Evolutionary conservation across 2,113 vertebrate genomes (phyloP).

Genomic region (Steatornis caripensis): DNA sequence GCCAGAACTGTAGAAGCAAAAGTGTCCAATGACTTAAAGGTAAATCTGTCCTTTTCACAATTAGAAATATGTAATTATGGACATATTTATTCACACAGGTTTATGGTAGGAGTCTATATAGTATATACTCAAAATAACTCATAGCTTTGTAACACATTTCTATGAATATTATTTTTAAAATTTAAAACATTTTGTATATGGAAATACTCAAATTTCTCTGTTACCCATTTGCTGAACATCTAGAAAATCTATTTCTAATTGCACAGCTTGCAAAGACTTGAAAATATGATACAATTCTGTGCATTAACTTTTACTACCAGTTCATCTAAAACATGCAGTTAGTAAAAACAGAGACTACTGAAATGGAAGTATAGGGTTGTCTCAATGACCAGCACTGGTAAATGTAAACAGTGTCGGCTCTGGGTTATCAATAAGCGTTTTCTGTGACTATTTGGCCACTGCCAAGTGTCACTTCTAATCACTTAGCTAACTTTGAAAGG

Average conservation of each 20-base stretch:
- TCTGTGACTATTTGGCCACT: neutral
- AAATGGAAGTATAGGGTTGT: neutral
- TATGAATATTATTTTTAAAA: neutral
- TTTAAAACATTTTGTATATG: neutral
- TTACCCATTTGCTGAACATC: neutral
- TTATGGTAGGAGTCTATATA: neutral
- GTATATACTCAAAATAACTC: neutral
- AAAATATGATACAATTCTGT: neutral
- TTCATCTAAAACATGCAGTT: neutral
- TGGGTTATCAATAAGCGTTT: neutral
- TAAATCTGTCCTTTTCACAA: neutral
- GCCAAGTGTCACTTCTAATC: neutral
- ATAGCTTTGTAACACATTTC: neutral
- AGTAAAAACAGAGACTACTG: neutral
- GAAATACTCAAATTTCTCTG: neutral
- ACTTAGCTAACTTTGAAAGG: neutral
- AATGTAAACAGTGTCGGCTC: neutral
- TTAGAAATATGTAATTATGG: neutral
- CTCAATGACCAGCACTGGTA: neutral
- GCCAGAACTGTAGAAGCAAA: neutral
- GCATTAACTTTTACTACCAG: neutral
- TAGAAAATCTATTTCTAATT: neutral
- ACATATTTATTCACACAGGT: neutral
- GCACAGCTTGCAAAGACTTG: neutral
- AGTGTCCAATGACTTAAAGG: neutral